Conservation (phyloP, 2,888 invertebrate species). For the Crematogaster levior region DNA sequence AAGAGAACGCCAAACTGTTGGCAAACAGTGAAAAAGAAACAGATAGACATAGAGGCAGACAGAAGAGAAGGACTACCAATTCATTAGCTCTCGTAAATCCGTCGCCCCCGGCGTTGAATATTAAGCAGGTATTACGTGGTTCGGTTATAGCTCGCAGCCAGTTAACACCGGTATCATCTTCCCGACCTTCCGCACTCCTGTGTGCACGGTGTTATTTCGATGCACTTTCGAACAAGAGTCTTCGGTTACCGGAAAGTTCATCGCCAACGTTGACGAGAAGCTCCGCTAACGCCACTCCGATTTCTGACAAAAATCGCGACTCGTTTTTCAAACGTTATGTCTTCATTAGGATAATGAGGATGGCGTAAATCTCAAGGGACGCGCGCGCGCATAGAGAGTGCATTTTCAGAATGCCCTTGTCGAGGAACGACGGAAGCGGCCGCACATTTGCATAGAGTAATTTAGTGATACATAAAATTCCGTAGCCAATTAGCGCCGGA, state of each 20-base stretch:
- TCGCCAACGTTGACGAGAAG: slow-evolving; percentile 36
- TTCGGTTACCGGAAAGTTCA: neutral
- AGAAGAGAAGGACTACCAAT: slow-evolving; percentile 77
- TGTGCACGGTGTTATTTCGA: neutral
- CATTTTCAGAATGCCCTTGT: slow-evolving; percentile 60
- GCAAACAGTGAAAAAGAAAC: slow-evolving; percentile 12
- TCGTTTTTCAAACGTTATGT: slow-evolving; percentile 78
- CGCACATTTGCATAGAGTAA: slow-evolving; percentile 83
- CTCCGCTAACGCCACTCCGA: slow-evolving; percentile 65
- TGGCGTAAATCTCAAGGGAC: slow-evolving; percentile 80
- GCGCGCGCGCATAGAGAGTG: slow-evolving; percentile 57
- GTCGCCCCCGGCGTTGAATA: slow-evolving; percentile 84
- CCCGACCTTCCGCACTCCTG: slow-evolving; percentile 60
- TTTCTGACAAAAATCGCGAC: slow-evolving; percentile 76
- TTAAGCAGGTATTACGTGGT: slow-evolving; percentile 82
- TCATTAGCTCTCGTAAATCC: slow-evolving; percentile 85
- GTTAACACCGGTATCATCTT: slow-evolving; percentile 78
- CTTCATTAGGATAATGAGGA: slow-evolving; percentile 85
- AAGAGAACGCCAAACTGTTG: neutral
- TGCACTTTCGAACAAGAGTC: neutral
- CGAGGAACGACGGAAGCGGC: slow-evolving; percentile 76
- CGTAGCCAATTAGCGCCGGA: slow-evolving; percentile 81
- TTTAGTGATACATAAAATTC: slow-evolving; percentile 84
- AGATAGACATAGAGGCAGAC: slow-evolving; percentile 23
- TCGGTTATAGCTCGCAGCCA: slow-evolving; percentile 83